phyloP scores from a whole-genome alignment of 2,797 vertebrate genomes.

The Pelochelys cantorii region DNA sequence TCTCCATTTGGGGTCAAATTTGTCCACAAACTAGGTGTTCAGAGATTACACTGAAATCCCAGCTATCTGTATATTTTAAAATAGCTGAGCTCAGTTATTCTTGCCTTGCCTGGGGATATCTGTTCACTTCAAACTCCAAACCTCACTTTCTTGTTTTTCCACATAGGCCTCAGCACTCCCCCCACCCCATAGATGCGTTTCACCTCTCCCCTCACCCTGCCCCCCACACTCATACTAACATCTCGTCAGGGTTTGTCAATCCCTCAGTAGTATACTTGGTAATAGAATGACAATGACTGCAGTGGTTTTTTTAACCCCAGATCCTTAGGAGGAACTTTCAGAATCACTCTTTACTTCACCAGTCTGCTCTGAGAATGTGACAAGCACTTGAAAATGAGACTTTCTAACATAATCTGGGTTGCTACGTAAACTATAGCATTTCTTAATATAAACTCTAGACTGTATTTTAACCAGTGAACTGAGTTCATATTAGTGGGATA shows the following conservation, averaged over 20 bases:
- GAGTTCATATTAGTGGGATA: not conserved
- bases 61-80: not conserved
- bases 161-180: not conserved
- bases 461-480: not conserved
- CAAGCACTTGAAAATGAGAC: fast-evolving
- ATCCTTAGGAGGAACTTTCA: not conserved
- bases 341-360: not conserved
- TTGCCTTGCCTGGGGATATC: not conserved
- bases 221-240: fast-evolving
- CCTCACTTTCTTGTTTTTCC: not conserved
- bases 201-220: not conserved
- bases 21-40: not conserved
- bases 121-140: not conserved
- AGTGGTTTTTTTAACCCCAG: not conserved
- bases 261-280: fast-evolving
- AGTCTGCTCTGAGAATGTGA: not conserved
- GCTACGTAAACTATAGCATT: not conserved
- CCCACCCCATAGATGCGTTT: not conserved
- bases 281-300: fast-evolving
- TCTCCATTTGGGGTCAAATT: not conserved
- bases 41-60: not conserved
- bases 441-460: not conserved
- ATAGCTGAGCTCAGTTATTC: not conserved
- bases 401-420: fast-evolving
- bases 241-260: not conserved